Percentiles rank a stretch among this genome's conserved stretches.
Conservation (phyloP, 2,888 invertebrate genomes). For the Cryptus armator region DNA sequence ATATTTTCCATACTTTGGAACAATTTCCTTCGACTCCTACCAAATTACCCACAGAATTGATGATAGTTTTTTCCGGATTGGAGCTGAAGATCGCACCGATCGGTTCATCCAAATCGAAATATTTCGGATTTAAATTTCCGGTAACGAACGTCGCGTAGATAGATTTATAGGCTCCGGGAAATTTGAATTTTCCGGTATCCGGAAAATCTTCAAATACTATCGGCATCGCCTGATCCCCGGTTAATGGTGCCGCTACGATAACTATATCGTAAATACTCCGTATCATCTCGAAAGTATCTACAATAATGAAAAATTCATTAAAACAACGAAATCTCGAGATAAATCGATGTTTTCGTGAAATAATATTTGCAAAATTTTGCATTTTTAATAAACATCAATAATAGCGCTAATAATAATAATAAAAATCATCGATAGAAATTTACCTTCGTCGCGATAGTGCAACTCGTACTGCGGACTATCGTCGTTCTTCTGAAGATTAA, state of each 20-base stretch:
- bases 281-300: slow-evolving; percentile 73
- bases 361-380: no score
- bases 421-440: not conserved
- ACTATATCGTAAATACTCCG: slow-evolving; percentile 86
- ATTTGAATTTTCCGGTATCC: slow-evolving; percentile 74
- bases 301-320: slow-evolving; percentile 8
- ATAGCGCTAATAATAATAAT: no score
- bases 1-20: slow-evolving; percentile 87
- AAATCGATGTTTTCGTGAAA: not conserved
- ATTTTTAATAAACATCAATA: no score
- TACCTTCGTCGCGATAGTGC: slow-evolving; percentile 75
- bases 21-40: slow-evolving; percentile 79
- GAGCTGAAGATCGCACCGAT: slow-evolving; percentile 85
- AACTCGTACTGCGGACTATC: slow-evolving; percentile 76
- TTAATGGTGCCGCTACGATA: slow-evolving; percentile 87
- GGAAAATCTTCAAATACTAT: slow-evolving; percentile 86
- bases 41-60: slow-evolving; percentile 85
- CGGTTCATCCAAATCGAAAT: slow-evolving; percentile 83
- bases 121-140: slow-evolving; percentile 85
- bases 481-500: slow-evolving; percentile 66
- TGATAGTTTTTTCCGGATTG: slow-evolving; percentile 82
- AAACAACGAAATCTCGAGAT: slow-evolving; percentile 18
- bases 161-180: slow-evolving; percentile 85
- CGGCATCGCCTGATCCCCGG: slow-evolving; percentile 81
- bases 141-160: slow-evolving; percentile 87